Evolutionary conservation across 2,888 invertebrate genomes (phyloP).

Genomic region (Eubasilissa splendida): DNA sequence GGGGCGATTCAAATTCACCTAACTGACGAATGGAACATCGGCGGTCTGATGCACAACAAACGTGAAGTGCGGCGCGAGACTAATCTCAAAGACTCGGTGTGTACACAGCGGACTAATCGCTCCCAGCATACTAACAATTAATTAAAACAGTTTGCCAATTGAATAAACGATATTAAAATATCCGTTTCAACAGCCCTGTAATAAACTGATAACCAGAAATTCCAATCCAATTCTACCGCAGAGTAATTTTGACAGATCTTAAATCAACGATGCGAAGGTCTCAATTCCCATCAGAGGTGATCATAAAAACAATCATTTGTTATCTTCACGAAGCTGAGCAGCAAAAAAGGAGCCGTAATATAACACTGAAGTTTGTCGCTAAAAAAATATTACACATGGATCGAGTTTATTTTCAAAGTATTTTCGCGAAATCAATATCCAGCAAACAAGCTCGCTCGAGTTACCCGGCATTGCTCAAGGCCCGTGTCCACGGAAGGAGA

Average conservation of each 20-base stretch:
- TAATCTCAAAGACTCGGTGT: too few species aligned
- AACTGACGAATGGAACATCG: too few species aligned
- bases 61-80: too few species aligned
- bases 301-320: constrained; percentile 32
- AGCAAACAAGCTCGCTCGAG: too few species aligned
- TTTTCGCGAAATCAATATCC: too few species aligned
- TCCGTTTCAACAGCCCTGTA: not conserved
- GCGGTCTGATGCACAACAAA: too few species aligned
- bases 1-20: too few species aligned
- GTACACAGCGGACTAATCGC: not conserved
- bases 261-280: constrained; percentile 33
- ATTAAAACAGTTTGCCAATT: not conserved
- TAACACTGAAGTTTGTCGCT: not conserved
- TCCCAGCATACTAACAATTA: not conserved
- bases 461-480: too few species aligned
- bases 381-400: too few species aligned
- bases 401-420: too few species aligned
- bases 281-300: constrained; percentile 9
- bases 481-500: too few species aligned
- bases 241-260: constrained; percentile 26
- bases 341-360: not conserved
- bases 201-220: not conserved
- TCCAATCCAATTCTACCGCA: constrained; percentile 20
- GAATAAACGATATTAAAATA: not conserved
- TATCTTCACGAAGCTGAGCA: not conserved